phyloP scores from a whole-genome alignment of 1,140 invertebrate species.

The Phortica variegata region DNA sequence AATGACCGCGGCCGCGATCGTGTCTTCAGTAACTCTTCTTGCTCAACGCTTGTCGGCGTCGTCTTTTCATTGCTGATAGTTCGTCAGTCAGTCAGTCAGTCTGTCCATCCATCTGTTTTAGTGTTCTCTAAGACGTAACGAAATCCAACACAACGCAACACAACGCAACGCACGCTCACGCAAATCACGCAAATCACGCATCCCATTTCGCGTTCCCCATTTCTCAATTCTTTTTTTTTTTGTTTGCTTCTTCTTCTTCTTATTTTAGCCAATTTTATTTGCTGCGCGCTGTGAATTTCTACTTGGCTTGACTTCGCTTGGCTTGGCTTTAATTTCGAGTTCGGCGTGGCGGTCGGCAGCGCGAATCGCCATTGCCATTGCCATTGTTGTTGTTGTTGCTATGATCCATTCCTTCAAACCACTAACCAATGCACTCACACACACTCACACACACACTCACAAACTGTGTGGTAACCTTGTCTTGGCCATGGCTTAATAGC shows the following conservation, averaged over 20 bases:
- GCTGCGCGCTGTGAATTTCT: conserved; percentile 22
- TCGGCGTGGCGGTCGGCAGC: conserved; percentile 7
- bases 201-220: conserved; percentile 37
- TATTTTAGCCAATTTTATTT: conserved; percentile 30
- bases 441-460: too few relatives aligned
- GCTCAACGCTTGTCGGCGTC: conserved; percentile 1
- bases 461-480: too few relatives aligned
- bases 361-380: too few relatives aligned
- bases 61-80: neutral
- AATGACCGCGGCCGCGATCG: conserved; percentile 15
- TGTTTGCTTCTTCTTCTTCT: conserved; percentile 1
- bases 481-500: neutral
- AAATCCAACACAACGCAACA: conserved; percentile 5
- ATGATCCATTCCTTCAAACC: neutral
- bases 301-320: conserved; percentile 16
- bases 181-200: conserved; percentile 57
- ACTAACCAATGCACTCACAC: too few relatives aligned
- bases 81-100: conserved; percentile 27
- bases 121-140: too few relatives aligned
- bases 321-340: conserved; percentile 5
- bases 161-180: conserved; percentile 55
- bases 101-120: too few relatives aligned
- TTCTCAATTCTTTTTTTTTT: conserved; percentile 8
- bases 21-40: conserved; percentile 4
- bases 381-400: conserved; percentile 26